These are phyloP conservation scores for Apogon talboti DNA, from an alignment of 2,797 vertebrate species.

Conservation along the genomic window DNA sequence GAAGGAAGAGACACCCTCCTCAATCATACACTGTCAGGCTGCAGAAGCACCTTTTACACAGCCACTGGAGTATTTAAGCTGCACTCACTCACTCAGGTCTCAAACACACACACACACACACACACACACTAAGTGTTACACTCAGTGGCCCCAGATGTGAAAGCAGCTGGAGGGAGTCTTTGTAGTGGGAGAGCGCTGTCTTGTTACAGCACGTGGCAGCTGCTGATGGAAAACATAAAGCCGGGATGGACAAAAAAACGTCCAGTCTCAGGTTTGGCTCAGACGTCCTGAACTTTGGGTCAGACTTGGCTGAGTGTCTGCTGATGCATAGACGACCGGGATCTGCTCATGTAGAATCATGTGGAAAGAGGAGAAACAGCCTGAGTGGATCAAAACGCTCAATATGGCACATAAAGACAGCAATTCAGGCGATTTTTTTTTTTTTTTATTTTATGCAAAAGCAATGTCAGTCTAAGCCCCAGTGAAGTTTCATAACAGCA, in stretches of 20 bases:
- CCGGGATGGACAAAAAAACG: constrained; percentile 52
- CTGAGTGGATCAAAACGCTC: constrained; percentile 4
- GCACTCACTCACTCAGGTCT: constrained; percentile 25
- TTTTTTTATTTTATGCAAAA: too few relatives aligned
- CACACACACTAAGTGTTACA: constrained; percentile 36
- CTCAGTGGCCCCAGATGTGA: constrained; percentile 65
- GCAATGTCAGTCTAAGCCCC: constrained; percentile 4
- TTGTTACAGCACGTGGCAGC: constrained; percentile 72
- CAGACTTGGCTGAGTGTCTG: constrained; percentile 36
- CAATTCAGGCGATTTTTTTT: constrained; percentile 12
- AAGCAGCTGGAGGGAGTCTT: constrained; percentile 69
- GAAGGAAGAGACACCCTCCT: constrained; percentile 53
- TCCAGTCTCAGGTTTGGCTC: constrained; percentile 54
- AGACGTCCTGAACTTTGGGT: constrained; percentile 51
- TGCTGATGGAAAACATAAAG: constrained; percentile 79
- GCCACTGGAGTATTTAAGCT: constrained; percentile 32
- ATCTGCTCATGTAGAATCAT: constrained; percentile 28
- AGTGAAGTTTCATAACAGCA: constrained; percentile 39
- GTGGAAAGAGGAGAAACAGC: constrained; percentile 18
- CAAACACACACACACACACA: too few relatives aligned
- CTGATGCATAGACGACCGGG: constrained; percentile 45
- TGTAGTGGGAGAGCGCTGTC: constrained; percentile 73
- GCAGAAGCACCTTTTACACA: constrained; percentile 46
- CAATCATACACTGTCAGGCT: constrained; percentile 45
- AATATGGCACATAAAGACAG: background rate